Evolutionary conservation across 2,113 vertebrate species (phyloP).

Genomic region (Strix uralensis): DNA sequence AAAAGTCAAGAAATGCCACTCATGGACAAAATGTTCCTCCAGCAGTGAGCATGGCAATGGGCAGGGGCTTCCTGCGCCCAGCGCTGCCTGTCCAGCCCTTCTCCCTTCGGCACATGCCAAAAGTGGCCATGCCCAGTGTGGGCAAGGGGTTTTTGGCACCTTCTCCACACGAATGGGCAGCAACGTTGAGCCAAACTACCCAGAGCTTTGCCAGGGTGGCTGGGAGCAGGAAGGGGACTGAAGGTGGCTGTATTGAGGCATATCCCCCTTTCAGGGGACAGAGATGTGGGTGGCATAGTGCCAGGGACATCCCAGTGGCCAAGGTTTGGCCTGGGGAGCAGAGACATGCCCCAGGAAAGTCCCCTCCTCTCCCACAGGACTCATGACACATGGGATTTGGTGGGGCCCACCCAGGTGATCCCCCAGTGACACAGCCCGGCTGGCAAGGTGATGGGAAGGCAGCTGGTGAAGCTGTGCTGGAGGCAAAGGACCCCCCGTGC

Average conservation of each 20-base stretch:
- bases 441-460: not conserved
- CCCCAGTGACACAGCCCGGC: not conserved
- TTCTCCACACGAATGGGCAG: accelerated
- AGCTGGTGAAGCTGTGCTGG: accelerated
- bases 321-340: not conserved
- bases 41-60: accelerated
- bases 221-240: not conserved
- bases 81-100: accelerated
- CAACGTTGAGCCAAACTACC: not conserved
- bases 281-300: accelerated
- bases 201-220: not conserved
- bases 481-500: no score
- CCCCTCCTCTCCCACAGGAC: not conserved
- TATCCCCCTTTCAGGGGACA: not conserved
- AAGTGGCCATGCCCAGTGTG: accelerated
- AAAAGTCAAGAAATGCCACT: not conserved
- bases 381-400: accelerated
- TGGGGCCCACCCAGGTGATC: not conserved
- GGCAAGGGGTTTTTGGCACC: not conserved
- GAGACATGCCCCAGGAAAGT: accelerated
- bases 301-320: not conserved
- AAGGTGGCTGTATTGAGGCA: accelerated
- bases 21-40: not conserved
- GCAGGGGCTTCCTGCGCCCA: not conserved
- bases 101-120: accelerated